Evolutionary conservation across 2,888 invertebrate species (phyloP).

Genomic region (Epinotia nisella): DNA sequence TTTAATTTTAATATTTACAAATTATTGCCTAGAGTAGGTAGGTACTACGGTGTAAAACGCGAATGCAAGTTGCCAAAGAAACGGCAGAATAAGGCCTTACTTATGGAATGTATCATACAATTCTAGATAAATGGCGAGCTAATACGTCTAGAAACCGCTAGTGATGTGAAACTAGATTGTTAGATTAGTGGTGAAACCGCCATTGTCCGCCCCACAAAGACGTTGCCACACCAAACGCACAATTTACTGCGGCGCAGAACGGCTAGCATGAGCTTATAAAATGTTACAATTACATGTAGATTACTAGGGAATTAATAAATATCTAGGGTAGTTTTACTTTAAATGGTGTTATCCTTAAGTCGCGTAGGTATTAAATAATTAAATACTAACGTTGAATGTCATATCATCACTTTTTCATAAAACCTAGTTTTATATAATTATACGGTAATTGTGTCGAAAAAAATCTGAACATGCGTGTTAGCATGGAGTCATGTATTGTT

Average conservation of each 20-base stretch:
- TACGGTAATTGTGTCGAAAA: no score
- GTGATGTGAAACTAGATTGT: constrained; percentile 45
- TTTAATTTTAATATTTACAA: no score
- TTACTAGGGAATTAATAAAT: background rate
- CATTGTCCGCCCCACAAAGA: constrained; percentile 37
- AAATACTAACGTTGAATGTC: background rate
- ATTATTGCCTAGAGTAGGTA: no score
- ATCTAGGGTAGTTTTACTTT: background rate
- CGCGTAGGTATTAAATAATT: background rate
- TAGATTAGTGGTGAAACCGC: constrained; percentile 43
- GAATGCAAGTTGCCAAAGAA: constrained; percentile 1
- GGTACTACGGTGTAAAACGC: background rate
- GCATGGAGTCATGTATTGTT: background rate
- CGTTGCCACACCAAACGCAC: constrained; percentile 41
- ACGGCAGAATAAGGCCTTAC: constrained; percentile 16
- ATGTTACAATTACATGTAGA: background rate
- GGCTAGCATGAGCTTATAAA: constrained; percentile 11
- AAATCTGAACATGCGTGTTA: background rate
- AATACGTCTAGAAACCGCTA: constrained; percentile 37
- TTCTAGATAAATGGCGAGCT: constrained; percentile 26
- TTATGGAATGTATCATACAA: constrained; percentile 22
- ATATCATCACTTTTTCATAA: background rate
- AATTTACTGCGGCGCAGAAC: constrained; percentile 24
- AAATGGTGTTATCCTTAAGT: background rate
- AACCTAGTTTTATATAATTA: background rate